phyloP scores from a whole-genome alignment of 2,113 vertebrate species.

The Stomatorhinus ivindoensis region DNA sequence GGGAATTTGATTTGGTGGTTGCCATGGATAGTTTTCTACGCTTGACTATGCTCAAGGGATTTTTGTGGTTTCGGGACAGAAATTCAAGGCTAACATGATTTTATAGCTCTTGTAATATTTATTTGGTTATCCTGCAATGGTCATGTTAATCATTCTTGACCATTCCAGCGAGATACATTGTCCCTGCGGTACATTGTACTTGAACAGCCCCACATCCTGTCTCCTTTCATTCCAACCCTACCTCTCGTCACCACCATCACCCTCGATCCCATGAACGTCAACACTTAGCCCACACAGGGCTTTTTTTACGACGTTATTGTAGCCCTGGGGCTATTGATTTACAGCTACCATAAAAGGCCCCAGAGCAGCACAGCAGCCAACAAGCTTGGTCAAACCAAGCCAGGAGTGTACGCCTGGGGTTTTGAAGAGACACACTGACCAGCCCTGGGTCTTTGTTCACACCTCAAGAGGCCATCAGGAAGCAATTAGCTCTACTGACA shows the following conservation, averaged over 20 bases:
- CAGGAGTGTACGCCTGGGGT: background rate
- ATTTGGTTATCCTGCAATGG: background rate
- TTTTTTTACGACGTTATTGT: slow-evolving; percentile 37
- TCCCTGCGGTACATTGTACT: background rate
- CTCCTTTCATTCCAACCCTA: background rate
- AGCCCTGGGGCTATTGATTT: slow-evolving; percentile 38
- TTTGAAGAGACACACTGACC: background rate
- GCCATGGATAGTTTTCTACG: background rate
- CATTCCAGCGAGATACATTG: background rate
- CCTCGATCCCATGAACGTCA: slow-evolving; percentile 22
- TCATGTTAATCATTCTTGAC: slow-evolving; percentile 2
- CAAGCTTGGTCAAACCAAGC: background rate
- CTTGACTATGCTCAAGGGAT: background rate
- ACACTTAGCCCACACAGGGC: slow-evolving; percentile 24
- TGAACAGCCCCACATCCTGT: background rate
- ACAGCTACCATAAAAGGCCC: slow-evolving; percentile 37
- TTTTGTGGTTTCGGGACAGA: background rate
- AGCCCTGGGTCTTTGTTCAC: background rate
- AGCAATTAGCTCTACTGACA: background rate
- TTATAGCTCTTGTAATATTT: background rate
- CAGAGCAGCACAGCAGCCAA: slow-evolving; percentile 15
- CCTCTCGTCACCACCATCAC: background rate
- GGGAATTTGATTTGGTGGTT: background rate
- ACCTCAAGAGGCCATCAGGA: background rate
- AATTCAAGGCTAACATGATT: background rate